phyloP scores from a whole-genome alignment of 1,140 invertebrate species.

The Philaenus spumarius region DNA sequence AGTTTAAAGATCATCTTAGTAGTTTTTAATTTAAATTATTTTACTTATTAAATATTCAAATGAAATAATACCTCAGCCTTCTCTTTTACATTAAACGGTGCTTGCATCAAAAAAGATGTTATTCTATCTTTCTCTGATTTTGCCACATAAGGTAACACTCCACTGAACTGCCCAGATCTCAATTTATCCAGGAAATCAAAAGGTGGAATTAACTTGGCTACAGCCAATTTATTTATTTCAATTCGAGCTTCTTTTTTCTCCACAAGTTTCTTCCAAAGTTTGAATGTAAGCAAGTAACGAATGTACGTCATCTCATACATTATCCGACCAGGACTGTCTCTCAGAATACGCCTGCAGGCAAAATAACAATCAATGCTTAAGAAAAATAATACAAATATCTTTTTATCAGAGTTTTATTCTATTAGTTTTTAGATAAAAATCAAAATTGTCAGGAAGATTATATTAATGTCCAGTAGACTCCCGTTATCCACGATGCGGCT shows the following conservation, averaged over 20 bases:
- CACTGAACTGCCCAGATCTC: neutral
- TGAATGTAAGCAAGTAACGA: conserved; percentile 27
- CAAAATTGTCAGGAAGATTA: no score
- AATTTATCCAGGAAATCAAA: conserved; percentile 5
- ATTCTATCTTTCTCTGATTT: conserved; percentile 9
- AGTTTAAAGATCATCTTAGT: no score
- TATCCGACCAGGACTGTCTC: neutral
- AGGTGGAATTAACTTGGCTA: conserved; percentile 19
- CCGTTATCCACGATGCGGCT: no score
- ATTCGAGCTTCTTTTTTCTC: conserved; percentile 18
- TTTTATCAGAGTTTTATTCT: no score
- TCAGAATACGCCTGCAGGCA: neutral
- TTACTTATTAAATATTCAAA: no score
- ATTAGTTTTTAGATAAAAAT: no score
- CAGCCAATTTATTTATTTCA: conserved; percentile 21
- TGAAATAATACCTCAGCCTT: conserved; percentile 1
- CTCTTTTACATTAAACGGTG: conserved; percentile 6
- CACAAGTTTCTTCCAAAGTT: conserved; percentile 27
- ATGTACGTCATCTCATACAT: conserved; percentile 22
- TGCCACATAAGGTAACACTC: neutral
- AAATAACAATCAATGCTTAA: neutral
- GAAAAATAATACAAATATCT: no score
- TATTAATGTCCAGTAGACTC: no score
- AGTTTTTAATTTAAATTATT: no score
- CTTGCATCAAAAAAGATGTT: conserved; percentile 7